Percentiles rank a stretch among this genome's conserved stretches.
phyloP scores from a whole-genome alignment of 1,140 invertebrate species.

The Aphelenchoides fujianensis region DNA sequence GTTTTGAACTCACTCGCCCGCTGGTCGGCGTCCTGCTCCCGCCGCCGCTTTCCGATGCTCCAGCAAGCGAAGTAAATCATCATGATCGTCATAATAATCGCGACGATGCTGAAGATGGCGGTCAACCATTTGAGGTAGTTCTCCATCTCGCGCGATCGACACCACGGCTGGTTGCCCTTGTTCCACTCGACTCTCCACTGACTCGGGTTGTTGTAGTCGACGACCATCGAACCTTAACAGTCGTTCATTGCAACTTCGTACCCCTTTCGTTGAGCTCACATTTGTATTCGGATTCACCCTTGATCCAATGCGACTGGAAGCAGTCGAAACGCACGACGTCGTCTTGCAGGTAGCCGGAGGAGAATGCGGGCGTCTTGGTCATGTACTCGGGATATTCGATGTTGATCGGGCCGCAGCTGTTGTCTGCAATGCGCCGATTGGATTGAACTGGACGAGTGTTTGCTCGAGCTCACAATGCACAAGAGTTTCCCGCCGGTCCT shows the following conservation, averaged over 20 bases:
- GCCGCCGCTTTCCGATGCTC: slow-evolving; percentile 45
- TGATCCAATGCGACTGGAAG: slow-evolving; percentile 61
- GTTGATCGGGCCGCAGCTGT: slow-evolving; percentile 62
- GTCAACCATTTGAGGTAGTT: slow-evolving; percentile 60
- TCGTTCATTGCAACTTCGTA: slow-evolving; percentile 26
- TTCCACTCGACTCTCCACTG: slow-evolving; percentile 62
- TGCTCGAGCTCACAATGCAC: slow-evolving; percentile 40
- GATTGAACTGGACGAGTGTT: slow-evolving; percentile 25
- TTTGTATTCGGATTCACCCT: slow-evolving; percentile 61
- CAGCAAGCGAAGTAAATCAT: slow-evolving; percentile 43
- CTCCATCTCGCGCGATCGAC: slow-evolving; percentile 60
- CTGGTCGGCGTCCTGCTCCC: not conserved
- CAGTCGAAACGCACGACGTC: slow-evolving; percentile 61
- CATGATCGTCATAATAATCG: slow-evolving; percentile 42
- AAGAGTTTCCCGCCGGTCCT: slow-evolving; percentile 49
- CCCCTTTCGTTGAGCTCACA: slow-evolving; percentile 46
- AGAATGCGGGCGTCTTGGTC: slow-evolving; percentile 54
- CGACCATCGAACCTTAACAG: slow-evolving; percentile 51
- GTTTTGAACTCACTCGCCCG: slow-evolving; percentile 10
- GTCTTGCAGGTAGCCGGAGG: slow-evolving; percentile 58
- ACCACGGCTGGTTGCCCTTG: slow-evolving; percentile 58
- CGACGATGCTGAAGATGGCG: slow-evolving; percentile 42
- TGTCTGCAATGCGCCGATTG: slow-evolving; percentile 55
- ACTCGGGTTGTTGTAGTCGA: slow-evolving; percentile 57
- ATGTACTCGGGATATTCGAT: slow-evolving; percentile 62